Base-by-base conservation (phyloP, 2,797 vertebrate species). In the Danio choprae region DNA sequence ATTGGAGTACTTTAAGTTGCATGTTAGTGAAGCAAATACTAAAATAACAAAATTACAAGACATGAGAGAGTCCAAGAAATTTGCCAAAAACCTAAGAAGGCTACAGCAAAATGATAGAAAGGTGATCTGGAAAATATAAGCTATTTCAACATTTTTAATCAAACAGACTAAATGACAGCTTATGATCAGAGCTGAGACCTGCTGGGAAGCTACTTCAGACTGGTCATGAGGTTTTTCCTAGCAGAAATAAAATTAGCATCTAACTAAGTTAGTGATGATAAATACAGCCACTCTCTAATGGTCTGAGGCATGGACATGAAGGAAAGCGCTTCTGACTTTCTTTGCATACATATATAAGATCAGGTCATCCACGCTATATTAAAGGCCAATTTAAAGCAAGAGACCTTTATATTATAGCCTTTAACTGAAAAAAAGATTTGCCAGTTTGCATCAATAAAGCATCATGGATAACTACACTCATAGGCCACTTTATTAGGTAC, bases 211-310 rank as follows among this genome's bases (percentile, higher is more conserved):
- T 70, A 40, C 50, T 46, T 53, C n/a, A 51, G 46, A 60, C 22
- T 12, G 72, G 87, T 90, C 91, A 91, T 70, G 86, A 78, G 90
- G 86, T 3, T 76, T 87, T 69, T 40, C 82, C 76, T 71, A 78
- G 63, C 48, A 69, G 63, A 90, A 92, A 92, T 87, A 15, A 76
- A 89, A 89, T 91, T 84, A 92, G 53, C 22, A 72, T 79, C 83
- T 91, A 90, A 91, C 89, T 55, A 87, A 85, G 85, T 93, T 91
- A 90, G 72, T 86, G 81, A 86, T 88, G 89, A 85, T 91, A 91
- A 92, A 88, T 82, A 84, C 65, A 85, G 85, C 68, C 83, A 86
- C 83, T 82, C 64, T 84, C 84, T 86, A 85, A 89, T 74, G 80
- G 85, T 43, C 72, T 72, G 82, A 62, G 67, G 69, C 40, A 46